Conservation (phyloP, 64 coral and sea anemone species). For the Montipora cactus region DNA sequence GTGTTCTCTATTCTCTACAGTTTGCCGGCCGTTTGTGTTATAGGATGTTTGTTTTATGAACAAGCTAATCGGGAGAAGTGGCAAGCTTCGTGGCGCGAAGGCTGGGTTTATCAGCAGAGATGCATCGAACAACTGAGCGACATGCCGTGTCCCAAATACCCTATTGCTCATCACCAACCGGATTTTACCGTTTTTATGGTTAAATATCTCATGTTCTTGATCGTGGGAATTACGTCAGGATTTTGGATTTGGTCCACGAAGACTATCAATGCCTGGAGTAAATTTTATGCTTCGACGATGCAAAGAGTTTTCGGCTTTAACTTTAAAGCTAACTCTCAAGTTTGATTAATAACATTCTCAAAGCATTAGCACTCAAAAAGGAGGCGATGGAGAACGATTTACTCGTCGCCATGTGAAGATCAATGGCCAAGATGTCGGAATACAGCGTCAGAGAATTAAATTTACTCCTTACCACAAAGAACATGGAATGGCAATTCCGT, state of each 20-base stretch:
- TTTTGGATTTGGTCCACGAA: slow-evolving; percentile 99
- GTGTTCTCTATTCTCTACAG: slow-evolving; percentile 95
- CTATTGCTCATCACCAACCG: slow-evolving; percentile 65
- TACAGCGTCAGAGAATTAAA: not conserved
- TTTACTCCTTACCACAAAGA: not conserved
- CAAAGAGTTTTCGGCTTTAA: not conserved
- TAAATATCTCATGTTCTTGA: slow-evolving; percentile 96
- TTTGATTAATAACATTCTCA: not conserved
- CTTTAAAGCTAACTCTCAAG: not conserved
- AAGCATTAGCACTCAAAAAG: not conserved
- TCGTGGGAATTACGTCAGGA: slow-evolving; percentile 96
- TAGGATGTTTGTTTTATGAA: slow-evolving; percentile 95
- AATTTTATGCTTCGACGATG: slow-evolving; percentile 44
- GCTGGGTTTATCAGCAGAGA: slow-evolving; percentile 81
- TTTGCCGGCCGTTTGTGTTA: slow-evolving; percentile 79
- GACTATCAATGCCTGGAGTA: slow-evolving; percentile 87
- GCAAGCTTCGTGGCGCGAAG: slow-evolving; percentile 87
- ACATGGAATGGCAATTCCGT: not conserved
- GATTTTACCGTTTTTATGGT: slow-evolving; percentile 99
- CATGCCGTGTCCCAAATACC: slow-evolving; percentile 67
- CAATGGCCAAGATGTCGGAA: too few relatives aligned
- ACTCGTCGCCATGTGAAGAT: too few relatives aligned
- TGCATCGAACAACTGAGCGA: slow-evolving; percentile 76
- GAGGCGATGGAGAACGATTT: not conserved
- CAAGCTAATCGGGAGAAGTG: slow-evolving; percentile 85